A percentile compares a stretch with the other conserved stretches of the same genome.
phyloP scores from a whole-genome alignment of 2,113 vertebrate species.

The Sminthopsis crassicaudata region DNA sequence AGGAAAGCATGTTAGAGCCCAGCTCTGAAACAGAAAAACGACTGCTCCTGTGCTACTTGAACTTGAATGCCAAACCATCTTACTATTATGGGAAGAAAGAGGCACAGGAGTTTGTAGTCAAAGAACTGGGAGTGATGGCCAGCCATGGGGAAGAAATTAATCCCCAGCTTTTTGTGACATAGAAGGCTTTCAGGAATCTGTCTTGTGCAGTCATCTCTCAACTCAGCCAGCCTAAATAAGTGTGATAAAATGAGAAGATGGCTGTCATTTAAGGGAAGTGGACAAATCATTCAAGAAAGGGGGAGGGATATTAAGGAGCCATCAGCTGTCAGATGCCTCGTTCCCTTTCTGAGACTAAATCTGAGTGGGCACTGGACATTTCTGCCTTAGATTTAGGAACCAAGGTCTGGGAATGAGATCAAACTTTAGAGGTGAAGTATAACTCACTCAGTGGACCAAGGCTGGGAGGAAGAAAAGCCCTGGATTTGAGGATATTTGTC shows the following conservation, averaged over 20 bases:
- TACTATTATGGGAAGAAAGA: background rate
- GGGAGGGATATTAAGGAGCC: background rate
- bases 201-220: background rate
- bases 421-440: background rate
- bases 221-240: background rate
- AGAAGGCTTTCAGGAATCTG: background rate
- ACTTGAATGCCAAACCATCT: background rate
- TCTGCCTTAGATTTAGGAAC: background rate
- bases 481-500: slow-evolving; percentile 23
- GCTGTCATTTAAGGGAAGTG: background rate
- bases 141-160: background rate
- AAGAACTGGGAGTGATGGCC: background rate
- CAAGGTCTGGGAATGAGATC: background rate
- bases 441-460: background rate
- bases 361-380: background rate
- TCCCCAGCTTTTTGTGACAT: background rate
- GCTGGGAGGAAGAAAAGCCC: background rate
- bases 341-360: background rate
- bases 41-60: background rate
- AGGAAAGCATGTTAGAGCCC: background rate
- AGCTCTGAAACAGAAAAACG: background rate
- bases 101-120: background rate
- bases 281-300: background rate
- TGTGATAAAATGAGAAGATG: background rate
- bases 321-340: background rate